phyloP scores from a whole-genome alignment of 2,113 vertebrate genomes.

The Lophochroa leadbeateri region DNA sequence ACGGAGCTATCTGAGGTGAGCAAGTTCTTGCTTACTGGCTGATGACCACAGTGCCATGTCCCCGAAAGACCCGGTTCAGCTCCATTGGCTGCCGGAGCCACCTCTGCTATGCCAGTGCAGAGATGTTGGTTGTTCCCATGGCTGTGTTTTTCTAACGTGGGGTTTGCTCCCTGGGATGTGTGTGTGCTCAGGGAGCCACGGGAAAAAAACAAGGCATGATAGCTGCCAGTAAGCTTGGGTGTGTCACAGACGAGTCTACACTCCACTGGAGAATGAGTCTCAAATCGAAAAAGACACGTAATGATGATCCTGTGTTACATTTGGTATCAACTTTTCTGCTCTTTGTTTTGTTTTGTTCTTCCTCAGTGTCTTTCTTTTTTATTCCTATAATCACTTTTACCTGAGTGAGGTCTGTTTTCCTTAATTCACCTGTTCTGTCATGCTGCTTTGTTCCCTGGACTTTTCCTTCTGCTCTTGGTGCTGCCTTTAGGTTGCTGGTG shows the following conservation, averaged over 20 bases:
- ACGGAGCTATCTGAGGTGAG: not conserved
- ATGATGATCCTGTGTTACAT: not conserved
- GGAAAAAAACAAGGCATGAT: accelerated
- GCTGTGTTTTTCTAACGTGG: not conserved
- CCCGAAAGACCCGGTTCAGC: accelerated
- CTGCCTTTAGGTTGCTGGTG: not conserved
- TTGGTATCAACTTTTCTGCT: not conserved
- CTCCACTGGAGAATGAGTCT: not conserved
- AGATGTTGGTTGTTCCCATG: accelerated
- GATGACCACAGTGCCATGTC: accelerated
- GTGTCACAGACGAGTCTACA: accelerated
- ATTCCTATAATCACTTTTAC: not conserved
- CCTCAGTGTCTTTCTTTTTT: not conserved
- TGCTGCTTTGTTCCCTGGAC: not conserved
- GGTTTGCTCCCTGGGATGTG: not conserved
- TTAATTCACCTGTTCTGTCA: not conserved
- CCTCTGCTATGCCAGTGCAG: accelerated
- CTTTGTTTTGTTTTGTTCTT: not conserved
- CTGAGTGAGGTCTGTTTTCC: not conserved
- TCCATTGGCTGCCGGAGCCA: accelerated
- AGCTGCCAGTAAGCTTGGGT: not conserved
- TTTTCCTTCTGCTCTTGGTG: not conserved
- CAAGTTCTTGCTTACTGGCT: not conserved
- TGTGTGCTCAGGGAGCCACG: accelerated
- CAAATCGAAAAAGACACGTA: accelerated